phyloP scores from a whole-genome alignment of 2,113 vertebrate species.

The Trogon melanurus region DNA sequence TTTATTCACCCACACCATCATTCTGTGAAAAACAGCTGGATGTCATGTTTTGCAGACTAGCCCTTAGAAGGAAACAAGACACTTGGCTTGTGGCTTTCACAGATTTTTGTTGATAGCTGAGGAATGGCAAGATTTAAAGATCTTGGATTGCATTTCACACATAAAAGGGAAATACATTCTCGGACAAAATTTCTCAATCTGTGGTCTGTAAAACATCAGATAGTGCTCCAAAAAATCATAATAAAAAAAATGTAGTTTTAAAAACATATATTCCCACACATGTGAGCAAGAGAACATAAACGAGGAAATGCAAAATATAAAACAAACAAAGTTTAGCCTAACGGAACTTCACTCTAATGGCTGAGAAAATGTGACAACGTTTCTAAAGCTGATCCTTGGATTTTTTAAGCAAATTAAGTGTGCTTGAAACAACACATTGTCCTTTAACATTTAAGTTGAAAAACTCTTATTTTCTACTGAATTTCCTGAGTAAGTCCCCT shows the following conservation, averaged over 20 bases:
- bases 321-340: not conserved
- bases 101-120: constrained; percentile 25
- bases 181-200: constrained; percentile 31
- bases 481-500: not conserved
- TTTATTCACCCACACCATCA: not conserved
- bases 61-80: constrained; percentile 34
- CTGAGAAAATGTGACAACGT: not conserved
- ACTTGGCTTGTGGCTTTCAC: not conserved
- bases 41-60: not conserved
- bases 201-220: not conserved
- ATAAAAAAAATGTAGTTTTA: constrained; percentile 24
- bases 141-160: constrained; percentile 12
- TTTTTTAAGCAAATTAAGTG: not conserved
- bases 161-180: constrained; percentile 15
- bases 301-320: not conserved
- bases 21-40: not conserved
- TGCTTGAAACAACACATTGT: not conserved
- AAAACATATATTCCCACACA: constrained; percentile 11
- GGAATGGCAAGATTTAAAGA: constrained; percentile 38
- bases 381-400: not conserved
- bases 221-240: not conserved
- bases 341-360: not conserved
- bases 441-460: not conserved
- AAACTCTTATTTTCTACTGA: not conserved
- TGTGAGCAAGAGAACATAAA: not conserved